A percentile compares a stretch with the other conserved stretches of the same genome.
Conservation (phyloP, 1,140 invertebrate species). For the Eriosoma lanigerum region DNA sequence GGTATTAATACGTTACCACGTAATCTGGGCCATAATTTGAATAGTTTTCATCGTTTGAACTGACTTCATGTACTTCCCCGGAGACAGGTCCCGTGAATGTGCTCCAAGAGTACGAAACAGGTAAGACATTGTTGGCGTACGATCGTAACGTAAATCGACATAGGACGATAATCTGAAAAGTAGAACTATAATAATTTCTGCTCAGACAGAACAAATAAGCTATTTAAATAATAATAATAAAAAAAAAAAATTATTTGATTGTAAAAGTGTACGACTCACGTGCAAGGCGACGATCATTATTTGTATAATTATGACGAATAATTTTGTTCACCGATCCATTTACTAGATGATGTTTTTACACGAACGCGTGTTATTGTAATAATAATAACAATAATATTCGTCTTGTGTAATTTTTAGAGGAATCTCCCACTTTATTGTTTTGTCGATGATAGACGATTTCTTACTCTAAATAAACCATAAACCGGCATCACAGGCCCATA, state of each 20-base stretch:
- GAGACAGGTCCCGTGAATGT: constrained; percentile 55
- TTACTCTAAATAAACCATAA: constrained; percentile 4
- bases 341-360: constrained; percentile 5
- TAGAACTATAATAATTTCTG: background rate
- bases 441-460: background rate
- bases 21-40: background rate
- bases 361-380: background rate
- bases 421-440: background rate
- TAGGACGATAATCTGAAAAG: background rate
- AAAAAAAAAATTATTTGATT: no score
- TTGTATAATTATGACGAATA: background rate
- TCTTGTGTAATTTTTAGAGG: background rate
- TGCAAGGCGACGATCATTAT: constrained; percentile 23
- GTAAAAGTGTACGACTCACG: background rate
- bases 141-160: constrained; percentile 29
- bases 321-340: constrained; percentile 22
- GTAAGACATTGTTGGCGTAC: constrained; percentile 22
- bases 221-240: background rate
- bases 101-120: constrained; percentile 53
- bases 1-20: background rate
- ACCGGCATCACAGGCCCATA: constrained; percentile 34
- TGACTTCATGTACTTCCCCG: constrained; percentile 53
- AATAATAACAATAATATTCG: background rate
- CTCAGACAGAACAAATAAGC: background rate
- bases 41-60: background rate